Evolutionary conservation across 1,140 invertebrate species (phyloP).

Genomic region (Euura lappo): DNA sequence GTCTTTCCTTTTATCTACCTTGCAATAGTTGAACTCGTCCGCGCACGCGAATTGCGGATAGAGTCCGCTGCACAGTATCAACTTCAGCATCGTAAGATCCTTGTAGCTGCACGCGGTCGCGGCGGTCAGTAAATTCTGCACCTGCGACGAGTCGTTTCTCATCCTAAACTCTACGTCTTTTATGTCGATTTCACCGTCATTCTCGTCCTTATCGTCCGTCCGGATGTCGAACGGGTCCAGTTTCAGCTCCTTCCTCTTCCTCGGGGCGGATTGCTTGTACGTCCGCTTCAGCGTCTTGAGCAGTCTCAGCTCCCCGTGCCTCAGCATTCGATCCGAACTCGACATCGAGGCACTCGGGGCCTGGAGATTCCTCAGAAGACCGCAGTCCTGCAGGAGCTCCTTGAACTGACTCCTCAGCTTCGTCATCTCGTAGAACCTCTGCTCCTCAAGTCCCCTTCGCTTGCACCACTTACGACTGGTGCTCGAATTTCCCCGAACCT

Average conservation of each 20-base stretch:
- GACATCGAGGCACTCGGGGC: conserved; percentile 65
- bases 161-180: conserved; percentile 92
- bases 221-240: conserved; percentile 60
- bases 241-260: conserved; percentile 80
- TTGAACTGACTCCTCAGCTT: conserved; percentile 92
- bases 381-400: conserved; percentile 80
- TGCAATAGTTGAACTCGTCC: conserved; percentile 93
- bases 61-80: conserved; percentile 89
- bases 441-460: conserved; percentile 89
- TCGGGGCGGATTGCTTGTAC: conserved; percentile 66
- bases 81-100: conserved; percentile 87
- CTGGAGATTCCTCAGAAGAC: conserved; percentile 66
- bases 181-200: conserved; percentile 74
- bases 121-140: conserved; percentile 72
- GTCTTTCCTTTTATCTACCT: conserved; percentile 59
- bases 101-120: conserved; percentile 77
- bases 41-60: conserved; percentile 93
- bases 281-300: conserved; percentile 79
- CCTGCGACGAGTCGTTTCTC: conserved; percentile 72
- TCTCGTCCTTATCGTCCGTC: conserved; percentile 65
- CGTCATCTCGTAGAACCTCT: conserved; percentile 94
- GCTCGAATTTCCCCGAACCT: conserved; percentile 42
- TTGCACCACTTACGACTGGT: conserved; percentile 84
- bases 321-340: conserved; percentile 77
- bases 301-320: conserved; percentile 88